Base-by-base conservation (phyloP, 2,888 invertebrate genomes). In the Rhagium mordax region DNA sequence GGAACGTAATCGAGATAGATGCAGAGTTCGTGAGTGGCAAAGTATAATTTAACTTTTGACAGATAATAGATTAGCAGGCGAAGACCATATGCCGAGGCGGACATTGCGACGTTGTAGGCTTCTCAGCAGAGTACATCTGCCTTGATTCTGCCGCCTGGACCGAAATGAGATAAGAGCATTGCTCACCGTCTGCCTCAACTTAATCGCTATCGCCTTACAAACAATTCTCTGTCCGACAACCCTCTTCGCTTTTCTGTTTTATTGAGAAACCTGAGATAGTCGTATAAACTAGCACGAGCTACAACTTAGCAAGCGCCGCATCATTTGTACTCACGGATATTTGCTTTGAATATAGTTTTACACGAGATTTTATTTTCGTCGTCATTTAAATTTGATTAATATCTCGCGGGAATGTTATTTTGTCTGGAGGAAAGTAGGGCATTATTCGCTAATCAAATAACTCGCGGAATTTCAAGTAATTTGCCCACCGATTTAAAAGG, bases 41-140 rank as follows among this genome's bases (percentile, higher is more conserved):
- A 18, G 27, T 65, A 65, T 65, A 65, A 65, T 65, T 65, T 65
- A 65, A 65, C 65, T 55, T 65, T 41, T 65, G 65, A 65, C 65
- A 65, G 33, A 65, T 55, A 65, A 29, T 13, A 53, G 65, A 65
- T 65, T 65, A 65, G 53, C 65, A 29, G 20, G 65, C 33, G 33
- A 48, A 51, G 53, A 53, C 65, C 65, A 65, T 53, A 65, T 65
- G 65, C 53, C 53, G n/a, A 15, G 20, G 65, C 27, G 65, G 29
- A 33, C 33, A 27, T 27, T 49, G 49, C 24, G 18, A 51, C 10
- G 49, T 10, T 27, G 62, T 15, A 48, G 13, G 49, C 27, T 15
- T 21, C 21, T 48, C 49, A 2, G 8, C 53, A 29, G 51, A 33
- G 24, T 24, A 24, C 64, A 64, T 24, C 64, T 64, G 64, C 64